Conservation (phyloP, 2,113 vertebrate genomes). For the Leptodactylus fuscus region DNA sequence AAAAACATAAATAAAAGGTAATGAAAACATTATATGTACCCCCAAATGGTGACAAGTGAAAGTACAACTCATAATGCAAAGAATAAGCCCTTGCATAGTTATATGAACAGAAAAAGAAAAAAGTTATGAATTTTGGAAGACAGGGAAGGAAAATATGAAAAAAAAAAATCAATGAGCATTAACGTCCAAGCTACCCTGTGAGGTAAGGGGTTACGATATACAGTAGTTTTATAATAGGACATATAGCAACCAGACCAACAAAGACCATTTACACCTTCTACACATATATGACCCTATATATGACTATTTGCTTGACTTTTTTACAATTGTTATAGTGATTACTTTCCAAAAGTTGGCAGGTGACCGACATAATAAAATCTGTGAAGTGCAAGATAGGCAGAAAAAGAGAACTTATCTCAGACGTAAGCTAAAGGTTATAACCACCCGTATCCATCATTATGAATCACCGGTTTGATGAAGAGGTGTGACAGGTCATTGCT, state of each 20-base stretch:
- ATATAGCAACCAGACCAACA: not conserved
- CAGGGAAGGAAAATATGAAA: too few relatives aligned
- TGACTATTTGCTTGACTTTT: not conserved
- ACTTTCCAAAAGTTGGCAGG: not conserved
- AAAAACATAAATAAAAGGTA: too few relatives aligned
- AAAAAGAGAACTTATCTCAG: not conserved
- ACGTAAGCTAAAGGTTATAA: not conserved
- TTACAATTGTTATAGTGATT: not conserved
- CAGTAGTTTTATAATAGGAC: too few relatives aligned
- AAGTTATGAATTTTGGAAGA: too few relatives aligned
- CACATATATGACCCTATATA: not conserved
- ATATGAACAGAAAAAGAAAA: too few relatives aligned
- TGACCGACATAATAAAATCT: not conserved
- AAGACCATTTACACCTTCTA: not conserved
- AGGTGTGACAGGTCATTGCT: slow-evolving; percentile 1
- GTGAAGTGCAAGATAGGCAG: not conserved
- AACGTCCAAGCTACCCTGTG: too few relatives aligned
- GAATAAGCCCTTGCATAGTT: too few relatives aligned
- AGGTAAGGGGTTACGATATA: too few relatives aligned
- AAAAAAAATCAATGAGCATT: too few relatives aligned
- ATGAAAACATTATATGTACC: too few relatives aligned
- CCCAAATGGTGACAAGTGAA: too few relatives aligned
- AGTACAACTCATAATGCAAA: too few relatives aligned
- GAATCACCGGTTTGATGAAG: not conserved
- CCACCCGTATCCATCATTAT: not conserved